Conservation (phyloP, 2,113 vertebrate genomes). For the Hydropotes inermis region DNA sequence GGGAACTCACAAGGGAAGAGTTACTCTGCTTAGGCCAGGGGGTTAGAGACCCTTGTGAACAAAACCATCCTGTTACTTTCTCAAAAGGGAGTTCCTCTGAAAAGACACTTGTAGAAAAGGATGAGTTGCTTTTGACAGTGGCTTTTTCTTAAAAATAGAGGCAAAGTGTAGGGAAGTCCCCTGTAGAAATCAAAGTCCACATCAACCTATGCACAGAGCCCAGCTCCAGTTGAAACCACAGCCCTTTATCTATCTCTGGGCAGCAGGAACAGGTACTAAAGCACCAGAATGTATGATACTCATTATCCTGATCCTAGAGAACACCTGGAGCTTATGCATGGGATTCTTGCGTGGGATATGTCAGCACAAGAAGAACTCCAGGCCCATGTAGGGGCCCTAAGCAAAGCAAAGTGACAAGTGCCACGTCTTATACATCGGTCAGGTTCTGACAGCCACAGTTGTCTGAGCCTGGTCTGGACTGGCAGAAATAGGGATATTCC, state of each 20-base stretch:
- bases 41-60: background rate
- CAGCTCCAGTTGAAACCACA: background rate
- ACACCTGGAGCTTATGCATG: background rate
- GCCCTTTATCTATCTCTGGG: background rate
- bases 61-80: background rate
- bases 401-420: background rate
- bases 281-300: background rate
- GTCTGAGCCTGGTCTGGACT: background rate
- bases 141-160: background rate
- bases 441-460: background rate
- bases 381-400: background rate
- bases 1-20: background rate
- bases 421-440: background rate
- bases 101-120: slow-evolving; percentile 11
- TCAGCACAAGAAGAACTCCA: background rate
- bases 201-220: background rate
- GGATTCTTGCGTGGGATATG: background rate
- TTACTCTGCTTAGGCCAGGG: background rate
- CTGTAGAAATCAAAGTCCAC: background rate
- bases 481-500: background rate
- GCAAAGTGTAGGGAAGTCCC: background rate
- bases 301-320: background rate
- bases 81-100: background rate
- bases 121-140: background rate
- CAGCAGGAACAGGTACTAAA: background rate